Conservation (phyloP, 2,888 invertebrate genomes). For the Siphlonurus alternatus region DNA sequence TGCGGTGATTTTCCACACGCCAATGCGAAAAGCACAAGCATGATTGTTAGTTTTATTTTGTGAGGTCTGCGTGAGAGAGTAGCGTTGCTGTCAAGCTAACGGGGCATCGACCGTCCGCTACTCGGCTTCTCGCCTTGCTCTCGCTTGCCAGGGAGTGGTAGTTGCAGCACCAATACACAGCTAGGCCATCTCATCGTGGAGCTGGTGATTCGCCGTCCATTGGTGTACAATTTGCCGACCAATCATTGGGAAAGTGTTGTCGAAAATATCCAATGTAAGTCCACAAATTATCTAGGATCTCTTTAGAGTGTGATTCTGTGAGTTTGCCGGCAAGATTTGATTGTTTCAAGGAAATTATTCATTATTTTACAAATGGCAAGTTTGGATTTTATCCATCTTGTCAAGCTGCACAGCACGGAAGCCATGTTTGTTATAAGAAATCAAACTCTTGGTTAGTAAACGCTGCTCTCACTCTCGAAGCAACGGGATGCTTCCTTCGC, state of each 20-base stretch:
- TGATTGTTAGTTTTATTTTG: too few species aligned
- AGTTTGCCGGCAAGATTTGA: conserved; percentile 16
- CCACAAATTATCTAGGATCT: conserved; percentile 46
- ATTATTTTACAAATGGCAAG: background rate
- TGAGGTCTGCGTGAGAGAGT: background rate
- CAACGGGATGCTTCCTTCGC: background rate
- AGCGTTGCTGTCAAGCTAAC: background rate
- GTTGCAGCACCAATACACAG: conserved; percentile 15
- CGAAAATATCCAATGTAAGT: conserved; percentile 58
- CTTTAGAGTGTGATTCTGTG: conserved; percentile 22
- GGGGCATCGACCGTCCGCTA: background rate
- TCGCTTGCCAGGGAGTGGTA: conserved; percentile 41
- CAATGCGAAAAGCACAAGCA: too few species aligned
- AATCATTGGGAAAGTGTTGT: conserved; percentile 72
- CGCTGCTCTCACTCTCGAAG: background rate
- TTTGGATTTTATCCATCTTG: background rate
- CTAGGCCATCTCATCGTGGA: conserved; percentile 10
- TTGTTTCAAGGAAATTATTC: conserved; percentile 10
- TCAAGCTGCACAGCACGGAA: conserved; percentile 12
- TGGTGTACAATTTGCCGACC: conserved; percentile 74
- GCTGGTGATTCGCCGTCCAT: conserved; percentile 48
- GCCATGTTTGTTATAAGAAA: conserved; percentile 23
- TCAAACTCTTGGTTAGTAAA: conserved; percentile 10
- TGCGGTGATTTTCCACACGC: too few species aligned
- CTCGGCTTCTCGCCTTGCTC: background rate